Evolutionary conservation across 2,113 vertebrate genomes (phyloP).

Genomic region (Orientallactaga bullata): DNA sequence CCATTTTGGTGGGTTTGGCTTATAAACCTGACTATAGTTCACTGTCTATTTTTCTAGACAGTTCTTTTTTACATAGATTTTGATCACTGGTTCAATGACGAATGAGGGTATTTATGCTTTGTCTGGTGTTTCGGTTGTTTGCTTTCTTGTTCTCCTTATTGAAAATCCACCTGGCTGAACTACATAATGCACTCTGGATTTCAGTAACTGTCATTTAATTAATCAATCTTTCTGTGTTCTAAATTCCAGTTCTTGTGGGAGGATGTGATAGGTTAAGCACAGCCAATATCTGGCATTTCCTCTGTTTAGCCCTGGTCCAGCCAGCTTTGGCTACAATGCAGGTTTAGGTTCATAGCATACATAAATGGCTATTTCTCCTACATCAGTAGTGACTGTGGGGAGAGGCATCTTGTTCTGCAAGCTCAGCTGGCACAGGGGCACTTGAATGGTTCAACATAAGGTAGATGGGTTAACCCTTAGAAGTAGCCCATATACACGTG

Average conservation of each 20-base stretch:
- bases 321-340: not conserved
- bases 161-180: not conserved
- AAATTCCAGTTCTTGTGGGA: not conserved
- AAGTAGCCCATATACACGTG: not conserved
- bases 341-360: not conserved
- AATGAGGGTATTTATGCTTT: not conserved
- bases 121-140: not conserved
- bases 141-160: not conserved
- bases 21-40: not conserved
- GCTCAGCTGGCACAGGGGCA: not conserved
- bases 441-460: not conserved
- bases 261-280: not conserved
- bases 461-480: not conserved
- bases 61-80: not conserved
- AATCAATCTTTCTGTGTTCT: not conserved
- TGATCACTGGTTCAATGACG: not conserved
- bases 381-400: not conserved
- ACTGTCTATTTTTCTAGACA: not conserved
- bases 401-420: not conserved
- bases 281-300: not conserved
- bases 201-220: not conserved
- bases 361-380: not conserved
- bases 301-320: not conserved
- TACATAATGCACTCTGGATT: not conserved
- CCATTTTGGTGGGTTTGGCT: not conserved